Evolutionary conservation across 2,797 vertebrate genomes (phyloP).

Genomic region (Notolabrus celidotus): DNA sequence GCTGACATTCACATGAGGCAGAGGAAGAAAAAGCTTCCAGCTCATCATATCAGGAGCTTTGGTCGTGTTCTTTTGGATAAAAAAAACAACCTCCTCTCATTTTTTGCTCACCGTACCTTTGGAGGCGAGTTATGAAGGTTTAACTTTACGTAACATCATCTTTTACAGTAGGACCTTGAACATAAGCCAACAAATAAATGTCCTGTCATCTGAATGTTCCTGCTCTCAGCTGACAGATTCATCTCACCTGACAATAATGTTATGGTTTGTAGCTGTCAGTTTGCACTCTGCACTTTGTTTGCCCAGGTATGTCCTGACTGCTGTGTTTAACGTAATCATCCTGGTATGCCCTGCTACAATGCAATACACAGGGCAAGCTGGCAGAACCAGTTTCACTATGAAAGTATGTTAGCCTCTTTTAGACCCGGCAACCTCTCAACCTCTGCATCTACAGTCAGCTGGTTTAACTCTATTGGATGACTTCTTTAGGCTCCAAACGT

Average conservation of each 20-base stretch:
- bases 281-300: constrained; percentile 33
- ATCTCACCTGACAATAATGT: constrained; percentile 8
- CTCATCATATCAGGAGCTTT: background rate
- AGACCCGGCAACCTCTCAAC: constrained; percentile 14
- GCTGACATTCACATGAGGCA: constrained; percentile 21
- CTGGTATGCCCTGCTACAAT: constrained; percentile 61
- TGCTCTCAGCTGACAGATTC: constrained; percentile 12
- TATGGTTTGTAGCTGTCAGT: constrained; percentile 23
- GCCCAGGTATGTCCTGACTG: constrained; percentile 36
- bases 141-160: background rate
- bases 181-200: background rate
- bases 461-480: constrained; percentile 13
- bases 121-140: background rate
- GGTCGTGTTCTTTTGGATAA: background rate
- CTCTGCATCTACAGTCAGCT: constrained; percentile 28
- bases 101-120: background rate
- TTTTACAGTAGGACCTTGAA: background rate
- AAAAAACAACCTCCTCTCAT: background rate
- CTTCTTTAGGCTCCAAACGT: constrained; percentile 12
- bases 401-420: constrained; percentile 46
- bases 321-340: constrained; percentile 34
- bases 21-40: background rate
- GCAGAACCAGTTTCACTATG: constrained; percentile 80
- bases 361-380: constrained; percentile 68
- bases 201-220: background rate